Base-by-base conservation (phyloP, 92 coral and sea anemone genomes). In the Muricea muricata region DNA sequence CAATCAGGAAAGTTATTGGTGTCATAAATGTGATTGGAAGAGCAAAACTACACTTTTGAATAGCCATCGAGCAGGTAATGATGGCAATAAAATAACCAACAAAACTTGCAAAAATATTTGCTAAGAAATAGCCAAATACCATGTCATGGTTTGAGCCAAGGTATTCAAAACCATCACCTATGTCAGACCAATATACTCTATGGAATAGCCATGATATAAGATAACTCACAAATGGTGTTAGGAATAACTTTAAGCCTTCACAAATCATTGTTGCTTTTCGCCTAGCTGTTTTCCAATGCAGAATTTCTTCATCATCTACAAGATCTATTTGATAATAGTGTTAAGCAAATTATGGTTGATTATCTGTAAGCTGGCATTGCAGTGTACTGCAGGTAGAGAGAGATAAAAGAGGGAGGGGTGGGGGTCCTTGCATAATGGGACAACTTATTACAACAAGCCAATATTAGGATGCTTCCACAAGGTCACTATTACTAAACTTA, bases 171-270 rank as follows among this genome's bases (percentile, higher is more conserved):
- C 85, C 88, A 14, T 72, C 81, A 20, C 3, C 79, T 14, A 41
- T 61, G 68, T 33, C 60, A 14, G 39, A 25, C 4, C 17, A 41
- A 1, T 73, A 34, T 50, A 73, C 37, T 24, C 7, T 80, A 6
- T 57, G 50, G 56, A 61, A 90, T 25, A 67, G 3, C 58, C 74
- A 58, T 46, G 91, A 78, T 65, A 90, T 87, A 2, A 94, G 52
- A 3, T 92, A 92, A 15, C 93, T 91, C 4, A 92, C 80, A n/a
- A 93, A 90, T 11, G 99, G 99, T 40, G 95, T 97, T n/a, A 91
- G 15, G 4, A 92, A 17, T 34, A 97, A 93, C 47, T 97, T 97
- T 45, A 90, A 57, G 14, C 91, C 75, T 39, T 95, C 89, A 34
- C 91, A 81, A 4, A 97, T 92, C 42, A 93, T 60, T 0, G 99